Conservation (phyloP, 2,797 vertebrate species). For the Pyrocephalus nanus region DNA sequence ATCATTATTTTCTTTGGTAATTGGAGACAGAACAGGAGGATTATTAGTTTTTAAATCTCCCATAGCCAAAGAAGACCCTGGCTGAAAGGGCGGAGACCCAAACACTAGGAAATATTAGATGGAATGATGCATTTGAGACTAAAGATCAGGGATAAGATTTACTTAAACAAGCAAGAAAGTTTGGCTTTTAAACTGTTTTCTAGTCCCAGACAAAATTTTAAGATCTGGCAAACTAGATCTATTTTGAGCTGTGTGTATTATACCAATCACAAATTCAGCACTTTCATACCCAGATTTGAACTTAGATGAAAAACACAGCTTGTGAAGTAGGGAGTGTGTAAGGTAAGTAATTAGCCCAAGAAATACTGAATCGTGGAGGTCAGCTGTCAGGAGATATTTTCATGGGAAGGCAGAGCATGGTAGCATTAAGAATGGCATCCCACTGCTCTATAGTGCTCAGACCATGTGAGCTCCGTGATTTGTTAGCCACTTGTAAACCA, state of each 20-base stretch:
- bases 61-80: not conserved
- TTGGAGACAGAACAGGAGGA: not conserved
- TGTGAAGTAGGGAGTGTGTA: not conserved
- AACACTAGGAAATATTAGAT: not conserved
- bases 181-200: not conserved
- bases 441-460: not conserved
- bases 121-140: not conserved
- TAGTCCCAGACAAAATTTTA: not conserved
- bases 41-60: not conserved
- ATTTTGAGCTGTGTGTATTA: not conserved
- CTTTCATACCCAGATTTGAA: not conserved
- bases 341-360: not conserved
- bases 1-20: not conserved
- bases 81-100: not conserved
- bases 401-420: not conserved
- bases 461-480: not conserved
- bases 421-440: rapidly evolving
- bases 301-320: not conserved
- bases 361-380: rapidly evolving
- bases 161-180: not conserved
- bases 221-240: not conserved
- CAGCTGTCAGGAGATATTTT: not conserved
- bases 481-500: not conserved
- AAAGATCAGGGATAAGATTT: not conserved
- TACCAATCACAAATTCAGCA: not conserved